Evolutionary conservation across 1,140 invertebrate species (phyloP), one percentile per base, ranked within the genome.

Genomic region (Lethrus apterus): DNA sequence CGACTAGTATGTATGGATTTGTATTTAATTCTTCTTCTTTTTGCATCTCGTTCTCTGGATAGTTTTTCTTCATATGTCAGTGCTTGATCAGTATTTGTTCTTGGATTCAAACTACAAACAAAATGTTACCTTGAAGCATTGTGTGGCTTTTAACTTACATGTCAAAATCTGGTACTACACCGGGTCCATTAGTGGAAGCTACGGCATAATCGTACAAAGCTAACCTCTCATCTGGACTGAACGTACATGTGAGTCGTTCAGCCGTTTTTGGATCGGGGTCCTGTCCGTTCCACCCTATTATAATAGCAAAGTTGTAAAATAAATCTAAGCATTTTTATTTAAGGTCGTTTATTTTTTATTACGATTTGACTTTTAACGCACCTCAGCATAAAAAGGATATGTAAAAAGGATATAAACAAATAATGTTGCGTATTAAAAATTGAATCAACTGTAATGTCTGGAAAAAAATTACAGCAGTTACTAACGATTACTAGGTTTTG

Each of bases 1-100:
- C 74, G 72, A 56, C 79, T 80, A 21, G 75, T 78, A 44, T 80
- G 75, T 20, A 79, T 76, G 15, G 74, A 72, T 60, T 72, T 76
- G 52, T 83, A 77, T 56, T 77, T 79, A 2, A 72, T 63, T 55
- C 78, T 68, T 0, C 81, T 68, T 17, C 81, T 70, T 62, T 78
- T 79, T 46, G 78, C 68, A 61, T 84, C 73, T 5, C 81, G 69
- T 54, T 79, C 70, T 51, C 75, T 70, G 0, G 74, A 71, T 15
- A 80, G 51, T 29, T 74, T 58, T 53, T 81, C 77, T 48, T 63
- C 57, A 34, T 59, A 55, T 10, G 54, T 58, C 2, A 61, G 32
- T 21, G 46, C 26, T 51, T 57, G 58, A 26, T 52, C 46, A 29
- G 52, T 49, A 30, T 55, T 48, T 17, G 36, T 34, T 19, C 41